Percentiles rank a stretch among this genome's conserved stretches.
phyloP scores from a whole-genome alignment of 2,888 invertebrate species.

The Lochmaea capreae region DNA sequence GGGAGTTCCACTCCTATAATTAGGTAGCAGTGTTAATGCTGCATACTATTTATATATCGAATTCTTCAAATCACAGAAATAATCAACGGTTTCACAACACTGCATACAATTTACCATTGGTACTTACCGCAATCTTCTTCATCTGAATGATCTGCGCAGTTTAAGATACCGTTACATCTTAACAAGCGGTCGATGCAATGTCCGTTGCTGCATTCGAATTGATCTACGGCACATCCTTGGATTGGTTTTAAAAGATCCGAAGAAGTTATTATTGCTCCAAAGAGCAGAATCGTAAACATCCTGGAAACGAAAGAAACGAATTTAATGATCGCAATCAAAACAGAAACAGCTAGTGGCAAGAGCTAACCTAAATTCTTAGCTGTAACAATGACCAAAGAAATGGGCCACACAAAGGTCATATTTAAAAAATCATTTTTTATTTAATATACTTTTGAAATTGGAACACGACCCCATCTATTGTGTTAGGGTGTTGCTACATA shows the following conservation, averaged over 20 bases:
- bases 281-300: conserved; percentile 42
- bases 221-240: conserved; percentile 44
- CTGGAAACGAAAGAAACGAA: conserved; percentile 29
- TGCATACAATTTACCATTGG: background rate
- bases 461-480: too few species aligned
- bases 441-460: too few species aligned
- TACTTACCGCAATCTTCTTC: conserved; percentile 57
- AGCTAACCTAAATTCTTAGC: too few species aligned
- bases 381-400: too few species aligned
- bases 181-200: conserved; percentile 50
- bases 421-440: too few species aligned
- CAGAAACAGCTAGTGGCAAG: background rate
- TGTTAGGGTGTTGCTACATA: too few species aligned
- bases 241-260: conserved; percentile 46
- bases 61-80: too few species aligned
- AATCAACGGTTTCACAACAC: background rate
- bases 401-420: too few species aligned
- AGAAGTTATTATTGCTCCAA: conserved; percentile 45
- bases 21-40: too few species aligned
- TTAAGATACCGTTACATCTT: conserved; percentile 52
- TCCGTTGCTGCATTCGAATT: conserved; percentile 53
- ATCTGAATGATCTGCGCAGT: conserved; percentile 57
- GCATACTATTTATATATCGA: too few species aligned
- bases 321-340: background rate
- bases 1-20: too few species aligned